Conservation (phyloP, 2,888 invertebrate species). For the Meiosimyza decipiens region DNA sequence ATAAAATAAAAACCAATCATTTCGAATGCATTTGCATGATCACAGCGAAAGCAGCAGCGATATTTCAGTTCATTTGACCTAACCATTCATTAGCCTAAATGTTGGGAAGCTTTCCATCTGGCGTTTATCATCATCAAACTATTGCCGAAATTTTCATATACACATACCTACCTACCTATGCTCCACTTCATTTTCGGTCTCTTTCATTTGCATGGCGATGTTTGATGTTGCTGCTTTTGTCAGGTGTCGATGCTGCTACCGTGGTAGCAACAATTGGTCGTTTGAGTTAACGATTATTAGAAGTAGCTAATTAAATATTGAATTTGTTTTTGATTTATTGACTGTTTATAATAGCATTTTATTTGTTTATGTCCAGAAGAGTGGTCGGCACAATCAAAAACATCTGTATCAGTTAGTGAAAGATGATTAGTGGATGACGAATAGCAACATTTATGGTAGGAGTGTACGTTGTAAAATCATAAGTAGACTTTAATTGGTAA, state of each 20-base stretch:
- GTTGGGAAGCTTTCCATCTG: neutral
- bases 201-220: too few species aligned
- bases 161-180: too few species aligned
- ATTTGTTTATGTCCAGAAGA: neutral
- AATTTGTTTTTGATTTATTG: neutral
- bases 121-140: too few species aligned
- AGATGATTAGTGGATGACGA: too few species aligned
- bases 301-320: neutral
- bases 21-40: slow-evolving; percentile 22
- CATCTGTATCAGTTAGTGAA: too few species aligned
- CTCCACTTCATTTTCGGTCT: too few species aligned
- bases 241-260: too few species aligned
- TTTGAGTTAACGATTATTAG: neutral
- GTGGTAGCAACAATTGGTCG: neutral
- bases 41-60: neutral
- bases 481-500: neutral
- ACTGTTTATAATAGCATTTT: neutral
- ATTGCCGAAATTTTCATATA: too few species aligned
- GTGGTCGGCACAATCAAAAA: neutral
- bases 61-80: neutral
- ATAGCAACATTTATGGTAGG: too few species aligned
- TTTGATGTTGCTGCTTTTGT: too few species aligned
- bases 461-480: neutral
- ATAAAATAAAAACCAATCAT: slow-evolving; percentile 34
- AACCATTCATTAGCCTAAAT: neutral